Percentiles rank a stretch among this genome's conserved stretches.
Evolutionary conservation across 2,888 invertebrate species (phyloP).

Genomic region (Gymnocheta viridis): DNA sequence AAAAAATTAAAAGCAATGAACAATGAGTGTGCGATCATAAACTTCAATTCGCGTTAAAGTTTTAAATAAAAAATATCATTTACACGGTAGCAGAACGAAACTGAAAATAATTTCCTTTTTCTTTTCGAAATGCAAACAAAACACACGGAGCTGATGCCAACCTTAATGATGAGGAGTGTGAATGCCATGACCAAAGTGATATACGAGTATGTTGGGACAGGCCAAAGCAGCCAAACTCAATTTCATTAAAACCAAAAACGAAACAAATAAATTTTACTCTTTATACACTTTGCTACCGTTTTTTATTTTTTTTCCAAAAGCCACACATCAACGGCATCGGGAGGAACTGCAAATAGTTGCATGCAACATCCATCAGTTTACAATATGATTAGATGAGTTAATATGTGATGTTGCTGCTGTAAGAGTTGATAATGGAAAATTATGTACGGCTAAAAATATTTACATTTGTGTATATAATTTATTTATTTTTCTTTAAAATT

Average conservation of each 20-base stretch:
- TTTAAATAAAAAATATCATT: constrained; percentile 12
- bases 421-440: constrained; percentile 22
- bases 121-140: constrained; percentile 5
- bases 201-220: constrained; percentile 49
- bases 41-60: constrained; percentile 16
- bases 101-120: constrained; percentile 8
- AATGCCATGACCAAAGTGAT: constrained; percentile 67
- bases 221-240: constrained; percentile 19
- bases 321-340: constrained; percentile 13
- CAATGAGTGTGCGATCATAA: constrained; percentile 18
- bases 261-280: constrained; percentile 57
- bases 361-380: constrained; percentile 6
- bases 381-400: not conserved
- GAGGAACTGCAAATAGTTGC: constrained; percentile 18
- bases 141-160: constrained; percentile 15
- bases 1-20: not conserved
- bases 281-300: constrained; percentile 32
- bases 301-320: no score
- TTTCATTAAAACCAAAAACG: constrained; percentile 38
- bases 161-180: constrained; percentile 64
- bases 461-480: constrained; percentile 31
- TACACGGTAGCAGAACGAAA: constrained; percentile 56
- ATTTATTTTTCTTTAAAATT: constrained; percentile 44
- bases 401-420: not conserved
- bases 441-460: constrained; percentile 37